Percentiles rank a stretch among this genome's conserved stretches.
Evolutionary conservation across 2,888 invertebrate species (phyloP).

Genomic region (Poecilobothrus nobilitatus): DNA sequence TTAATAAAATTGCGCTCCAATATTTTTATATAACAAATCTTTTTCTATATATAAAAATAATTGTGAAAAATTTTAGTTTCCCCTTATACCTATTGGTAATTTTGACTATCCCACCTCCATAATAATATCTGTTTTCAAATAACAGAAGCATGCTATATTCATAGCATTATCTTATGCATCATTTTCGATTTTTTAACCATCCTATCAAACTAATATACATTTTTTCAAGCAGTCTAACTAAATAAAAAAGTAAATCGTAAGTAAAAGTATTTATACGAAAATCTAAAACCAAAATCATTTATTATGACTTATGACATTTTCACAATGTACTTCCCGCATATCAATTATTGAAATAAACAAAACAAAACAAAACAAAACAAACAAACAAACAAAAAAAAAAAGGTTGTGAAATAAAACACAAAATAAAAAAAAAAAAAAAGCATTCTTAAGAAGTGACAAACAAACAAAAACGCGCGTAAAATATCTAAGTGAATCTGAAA

Average conservation of each 20-base stretch:
- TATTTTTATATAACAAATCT: too few species aligned
- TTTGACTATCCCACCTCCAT: too few species aligned
- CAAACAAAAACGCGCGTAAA: slow-evolving; percentile 11
- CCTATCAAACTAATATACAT: background rate
- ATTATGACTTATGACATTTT: background rate
- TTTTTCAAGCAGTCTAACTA: background rate
- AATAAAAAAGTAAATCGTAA: too few species aligned
- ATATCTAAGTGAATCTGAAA: slow-evolving; percentile 18
- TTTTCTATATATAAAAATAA: too few species aligned
- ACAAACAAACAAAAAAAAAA: slow-evolving; percentile 13
- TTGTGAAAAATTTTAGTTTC: too few species aligned
- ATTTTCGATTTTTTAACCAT: too few species aligned
- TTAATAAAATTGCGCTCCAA: too few species aligned
- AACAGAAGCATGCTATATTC: too few species aligned
- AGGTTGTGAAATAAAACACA: slow-evolving; percentile 15
- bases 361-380: slow-evolving; percentile 13
- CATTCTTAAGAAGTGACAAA: background rate
- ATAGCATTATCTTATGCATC: too few species aligned
- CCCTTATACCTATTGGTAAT: too few species aligned
- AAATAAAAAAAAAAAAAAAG: slow-evolving; percentile 7
- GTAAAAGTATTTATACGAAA: too few species aligned
- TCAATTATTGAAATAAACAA: slow-evolving; percentile 12
- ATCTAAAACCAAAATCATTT: background rate
- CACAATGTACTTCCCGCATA: slow-evolving; percentile 11
- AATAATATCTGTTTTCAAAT: too few species aligned